Evolutionary conservation across 2,113 vertebrate genomes (phyloP), one percentile per base, ranked within the genome.

Genomic region (Platichthys stellatus): DNA sequence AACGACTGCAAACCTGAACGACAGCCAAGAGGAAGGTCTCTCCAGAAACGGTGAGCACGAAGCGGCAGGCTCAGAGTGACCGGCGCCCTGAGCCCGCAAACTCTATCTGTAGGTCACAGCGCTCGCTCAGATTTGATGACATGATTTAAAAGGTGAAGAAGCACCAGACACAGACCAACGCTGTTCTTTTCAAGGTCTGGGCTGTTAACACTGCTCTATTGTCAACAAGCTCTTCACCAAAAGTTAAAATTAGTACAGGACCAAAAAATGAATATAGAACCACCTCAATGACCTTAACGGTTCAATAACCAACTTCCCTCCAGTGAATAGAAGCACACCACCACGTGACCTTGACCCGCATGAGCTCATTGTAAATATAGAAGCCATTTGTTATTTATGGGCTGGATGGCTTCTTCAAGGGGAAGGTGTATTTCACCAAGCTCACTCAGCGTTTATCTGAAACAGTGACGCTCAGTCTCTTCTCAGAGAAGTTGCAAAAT

Each of bases 1-100:
- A 89, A 92, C 53, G 81, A 85, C 74, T 81, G 74, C 84, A 90
- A 91, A 89, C 54, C 66, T 74, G 78, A 86, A 84, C 62, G 8
- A 62, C 57, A 61, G 75, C 86, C 86, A 89, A 90, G 74, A 60
- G 71, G 69, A 83, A 81, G 43, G 76, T 86, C 83, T 85, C 84
- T 79, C 31, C 69, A 88, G 76, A 79, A 83, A 69, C 20, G 20
- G 9, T 45, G 80, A 28, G 77, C 76, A 78, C 49, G 80, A 63
- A 83, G 82, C 84, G 74, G 62, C 65, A 45, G 72, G 65, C 74
- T 69, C 45, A 23, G 54, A 83, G 45, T 9, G 17, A n/a, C 69
- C 5, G 45, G 54, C 74, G 62, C 78, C 78, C 54, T 23, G 79
- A 87, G 80, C 82, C 81, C 76, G 45, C 83, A 85, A 85, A 64